These are phyloP conservation scores for Isichthys henryi DNA, from an alignment of 2,113 vertebrate species.

Conservation along the genomic window DNA sequence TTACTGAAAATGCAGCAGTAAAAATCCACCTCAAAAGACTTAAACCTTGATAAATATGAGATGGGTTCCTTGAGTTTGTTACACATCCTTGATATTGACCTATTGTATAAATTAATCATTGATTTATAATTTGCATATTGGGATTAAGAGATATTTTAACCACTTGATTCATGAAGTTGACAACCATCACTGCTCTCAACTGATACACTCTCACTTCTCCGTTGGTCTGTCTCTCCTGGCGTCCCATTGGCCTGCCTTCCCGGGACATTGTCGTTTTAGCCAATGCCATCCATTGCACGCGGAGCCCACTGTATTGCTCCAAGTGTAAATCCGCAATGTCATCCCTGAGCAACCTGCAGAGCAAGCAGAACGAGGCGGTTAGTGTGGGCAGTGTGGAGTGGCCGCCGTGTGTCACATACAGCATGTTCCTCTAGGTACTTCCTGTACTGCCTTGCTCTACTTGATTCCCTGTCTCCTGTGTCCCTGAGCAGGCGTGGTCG, in stretches of 20 bases:
- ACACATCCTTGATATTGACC: not conserved
- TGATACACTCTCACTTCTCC: not conserved
- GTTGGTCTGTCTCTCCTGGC: not conserved
- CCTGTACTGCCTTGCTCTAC: not conserved
- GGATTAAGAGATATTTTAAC: not conserved
- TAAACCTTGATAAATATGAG: not conserved
- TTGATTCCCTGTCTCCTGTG: not conserved
- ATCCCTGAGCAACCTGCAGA: constrained; percentile 36
- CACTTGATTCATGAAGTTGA: not conserved
- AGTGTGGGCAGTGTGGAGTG: constrained; percentile 23
- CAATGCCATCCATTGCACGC: constrained; percentile 30
- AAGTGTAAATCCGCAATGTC: constrained; percentile 53
- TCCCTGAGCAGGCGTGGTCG: constrained; percentile 48
- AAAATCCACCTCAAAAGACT: not conserved
- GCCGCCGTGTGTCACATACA: not conserved
- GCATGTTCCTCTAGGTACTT: not conserved
- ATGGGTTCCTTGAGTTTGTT: not conserved
- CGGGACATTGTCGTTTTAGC: constrained; percentile 24
- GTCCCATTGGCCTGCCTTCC: not conserved
- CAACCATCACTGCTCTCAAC: not conserved
- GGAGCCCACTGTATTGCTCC: constrained; percentile 50
- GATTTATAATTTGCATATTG: not conserved
- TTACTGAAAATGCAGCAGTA: not conserved
- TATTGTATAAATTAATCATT: not conserved
- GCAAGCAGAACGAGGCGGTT: constrained; percentile 32